Evolutionary conservation across 2,113 vertebrate species (phyloP).

Genomic region (Pelecanoides urinatrix): DNA sequence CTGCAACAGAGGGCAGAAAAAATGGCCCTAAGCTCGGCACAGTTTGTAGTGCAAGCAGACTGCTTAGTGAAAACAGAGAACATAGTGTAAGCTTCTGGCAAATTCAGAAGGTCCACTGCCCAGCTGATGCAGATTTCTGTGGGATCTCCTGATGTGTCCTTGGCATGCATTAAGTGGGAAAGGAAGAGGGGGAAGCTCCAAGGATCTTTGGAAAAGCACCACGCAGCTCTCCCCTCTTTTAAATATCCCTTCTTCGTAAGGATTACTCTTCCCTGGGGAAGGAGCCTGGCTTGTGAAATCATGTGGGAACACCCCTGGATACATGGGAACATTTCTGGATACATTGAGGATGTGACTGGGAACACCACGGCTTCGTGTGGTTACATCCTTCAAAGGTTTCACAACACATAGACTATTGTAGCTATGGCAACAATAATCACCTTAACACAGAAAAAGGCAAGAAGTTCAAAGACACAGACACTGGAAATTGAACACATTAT

Average conservation of each 20-base stretch:
- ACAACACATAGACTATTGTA: not conserved
- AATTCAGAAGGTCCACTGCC: not conserved
- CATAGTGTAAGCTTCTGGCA: not conserved
- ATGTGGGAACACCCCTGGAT: not conserved
- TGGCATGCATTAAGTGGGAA: not conserved
- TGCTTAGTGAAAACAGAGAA: not conserved
- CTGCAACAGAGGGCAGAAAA: not conserved
- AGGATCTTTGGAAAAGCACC: not conserved
- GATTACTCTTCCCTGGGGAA: not conserved
- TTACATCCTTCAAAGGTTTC: not conserved
- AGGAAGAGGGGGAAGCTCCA: not conserved
- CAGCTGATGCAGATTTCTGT: not conserved
- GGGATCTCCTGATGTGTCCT: not conserved
- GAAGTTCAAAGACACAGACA: not conserved
- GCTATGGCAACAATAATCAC: not conserved
- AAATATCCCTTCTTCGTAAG: not conserved
- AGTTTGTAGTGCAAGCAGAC: not conserved
- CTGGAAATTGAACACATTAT: not conserved
- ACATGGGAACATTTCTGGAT: not conserved
- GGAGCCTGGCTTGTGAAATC: not conserved
- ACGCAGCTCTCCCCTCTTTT: not conserved
- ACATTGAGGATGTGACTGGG: not conserved
- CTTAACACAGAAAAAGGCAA: not conserved
- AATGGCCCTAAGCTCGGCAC: not conserved
- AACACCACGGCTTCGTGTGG: fast-evolving